Conservation (phyloP, 2,888 invertebrate genomes). For the Hylaea fasciaria region DNA sequence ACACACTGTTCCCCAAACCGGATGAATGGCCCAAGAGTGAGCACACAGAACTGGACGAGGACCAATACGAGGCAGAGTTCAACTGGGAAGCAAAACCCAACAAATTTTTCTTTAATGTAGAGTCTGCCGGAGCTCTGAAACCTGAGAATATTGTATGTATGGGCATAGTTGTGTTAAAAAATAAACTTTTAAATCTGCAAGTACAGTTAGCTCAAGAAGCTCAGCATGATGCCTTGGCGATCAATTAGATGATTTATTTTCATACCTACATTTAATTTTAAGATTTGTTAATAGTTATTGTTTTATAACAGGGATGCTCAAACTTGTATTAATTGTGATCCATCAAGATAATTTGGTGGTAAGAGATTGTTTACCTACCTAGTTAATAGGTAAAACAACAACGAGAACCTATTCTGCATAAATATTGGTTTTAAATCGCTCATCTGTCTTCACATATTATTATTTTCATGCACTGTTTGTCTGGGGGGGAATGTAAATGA, state of each 20-base stretch:
- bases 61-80: slow-evolving; percentile 96
- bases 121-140: slow-evolving; percentile 96
- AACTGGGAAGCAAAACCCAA: slow-evolving; percentile 98
- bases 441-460: no score
- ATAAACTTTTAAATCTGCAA: slow-evolving; percentile 97
- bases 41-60: slow-evolving; percentile 96
- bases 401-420: no score
- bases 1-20: slow-evolving; percentile 97
- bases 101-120: slow-evolving; percentile 98
- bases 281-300: background rate
- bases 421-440: no score
- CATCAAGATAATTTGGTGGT: no score
- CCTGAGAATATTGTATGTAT: slow-evolving; percentile 99
- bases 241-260: slow-evolving; percentile 76
- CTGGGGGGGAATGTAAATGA: no score
- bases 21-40: slow-evolving; percentile 99
- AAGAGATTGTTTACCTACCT: no score
- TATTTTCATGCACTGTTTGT: no score
- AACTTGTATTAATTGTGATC: background rate
- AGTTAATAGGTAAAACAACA: no score
- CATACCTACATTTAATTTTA: slow-evolving; percentile 19
- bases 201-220: slow-evolving; percentile 95
- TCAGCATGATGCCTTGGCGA: slow-evolving; percentile 92
- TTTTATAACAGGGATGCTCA: background rate
- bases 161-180: slow-evolving; percentile 96